Base-by-base conservation (phyloP, 2,888 invertebrate species). In the Elgonia sp. region DNA sequence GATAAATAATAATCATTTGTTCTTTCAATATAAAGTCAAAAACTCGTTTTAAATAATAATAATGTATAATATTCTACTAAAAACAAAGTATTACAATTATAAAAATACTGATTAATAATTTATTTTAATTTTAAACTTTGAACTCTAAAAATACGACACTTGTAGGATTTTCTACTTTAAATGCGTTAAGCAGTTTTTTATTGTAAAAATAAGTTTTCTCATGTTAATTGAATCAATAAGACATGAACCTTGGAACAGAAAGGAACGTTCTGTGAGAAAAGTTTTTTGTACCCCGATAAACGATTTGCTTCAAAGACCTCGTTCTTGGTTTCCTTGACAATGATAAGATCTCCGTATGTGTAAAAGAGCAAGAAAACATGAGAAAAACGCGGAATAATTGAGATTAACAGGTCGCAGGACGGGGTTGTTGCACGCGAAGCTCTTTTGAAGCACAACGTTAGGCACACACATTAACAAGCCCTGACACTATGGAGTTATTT, bases 261-360 rank as follows among this genome's bases (percentile, higher is more conserved):
- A 37, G 42, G 20, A 14, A 20, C 65, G 50, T 29, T 46, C 18
- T n/a, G 21, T 39, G 29, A 77, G 29, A 81, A 81, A 70, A 81
- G 40, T 53, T 60, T 73, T 57, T 39, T 18, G 60, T 14, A 70
- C 53, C 57, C 69, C 67, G 60, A 86, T 86, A 81, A 86, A 75
- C 77, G 82, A 77, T 82, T 82, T 77, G 63, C 76, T 57, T 60
- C 53, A 73, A 67, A 86, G 79, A 79, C 86, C 86, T 86, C 86
- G 77, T 86, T 86, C 46, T 53, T 65, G 77, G 76, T 73, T 80
- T 85, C 69, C 50, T 65, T 42, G 63, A 57, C 40, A 37, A 60
- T 50, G 86, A 86, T 82, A 86, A 65, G 55, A 86, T 86, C 86
- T 20, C 60, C 29, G 57, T 76, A 75, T 50, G 77, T 67, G 77